Percentiles rank a stretch among this genome's conserved stretches.
Conservation (phyloP, 2,888 invertebrate species). For the Cheilosia vulpina region DNA sequence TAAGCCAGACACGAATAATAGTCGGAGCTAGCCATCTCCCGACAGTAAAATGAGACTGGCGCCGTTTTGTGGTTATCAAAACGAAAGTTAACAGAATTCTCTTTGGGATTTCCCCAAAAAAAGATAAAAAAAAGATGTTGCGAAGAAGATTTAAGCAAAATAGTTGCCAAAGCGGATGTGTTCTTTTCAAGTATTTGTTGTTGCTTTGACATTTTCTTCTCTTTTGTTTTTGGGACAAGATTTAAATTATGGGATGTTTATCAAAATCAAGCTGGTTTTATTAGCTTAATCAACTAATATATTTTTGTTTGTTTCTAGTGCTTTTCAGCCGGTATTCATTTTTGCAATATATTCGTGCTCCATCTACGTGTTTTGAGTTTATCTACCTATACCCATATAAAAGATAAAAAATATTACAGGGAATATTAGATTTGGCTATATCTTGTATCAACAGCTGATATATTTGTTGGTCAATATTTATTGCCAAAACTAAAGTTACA, state of each 20-base stretch:
- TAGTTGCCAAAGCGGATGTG: constrained; percentile 53
- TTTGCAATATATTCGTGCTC: background rate
- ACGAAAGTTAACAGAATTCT: constrained; percentile 56
- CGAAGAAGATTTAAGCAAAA: constrained; percentile 19
- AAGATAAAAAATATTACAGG: background rate
- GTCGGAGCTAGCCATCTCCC: constrained; percentile 24
- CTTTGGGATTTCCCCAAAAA: constrained; percentile 40
- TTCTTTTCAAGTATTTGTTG: constrained; percentile 8
- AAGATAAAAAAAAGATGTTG: background rate
- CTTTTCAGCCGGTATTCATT: background rate
- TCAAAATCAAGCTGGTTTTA: constrained; percentile 16
- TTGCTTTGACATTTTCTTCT: constrained; percentile 24
- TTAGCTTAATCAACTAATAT: background rate
- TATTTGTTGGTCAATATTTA: background rate
- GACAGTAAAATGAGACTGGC: constrained; percentile 53
- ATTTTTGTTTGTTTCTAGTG: background rate
- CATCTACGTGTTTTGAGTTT: background rate
- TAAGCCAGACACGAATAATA: constrained; percentile 7
- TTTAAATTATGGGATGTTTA: constrained; percentile 15
- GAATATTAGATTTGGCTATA: background rate
- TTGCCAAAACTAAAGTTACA: too few species aligned
- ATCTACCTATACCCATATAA: background rate
- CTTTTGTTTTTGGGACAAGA: constrained; percentile 38
- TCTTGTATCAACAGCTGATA: constrained; percentile 5
- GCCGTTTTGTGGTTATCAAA: constrained; percentile 42